Evolutionary conservation across 2,888 invertebrate species (phyloP).

Genomic region (Teinopalpus imperialis): DNA sequence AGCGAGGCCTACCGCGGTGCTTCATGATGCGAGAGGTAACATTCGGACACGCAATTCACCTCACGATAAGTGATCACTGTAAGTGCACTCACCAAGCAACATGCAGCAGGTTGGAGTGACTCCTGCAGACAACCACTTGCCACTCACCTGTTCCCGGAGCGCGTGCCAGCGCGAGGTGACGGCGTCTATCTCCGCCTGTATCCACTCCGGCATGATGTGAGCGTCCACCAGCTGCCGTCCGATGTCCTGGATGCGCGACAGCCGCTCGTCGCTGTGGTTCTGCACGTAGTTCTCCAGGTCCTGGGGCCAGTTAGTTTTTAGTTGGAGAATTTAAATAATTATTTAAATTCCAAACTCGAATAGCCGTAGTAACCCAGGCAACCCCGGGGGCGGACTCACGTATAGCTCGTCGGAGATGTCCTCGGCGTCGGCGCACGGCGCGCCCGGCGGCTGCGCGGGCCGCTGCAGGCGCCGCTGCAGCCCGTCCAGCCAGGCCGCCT

Average conservation of each 20-base stretch:
- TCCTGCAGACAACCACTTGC: no score
- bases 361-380: no score
- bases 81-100: no score
- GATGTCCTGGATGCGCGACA: slow-evolving; percentile 88
- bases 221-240: slow-evolving; percentile 88
- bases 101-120: no score
- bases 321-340: no score
- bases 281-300: slow-evolving; percentile 91
- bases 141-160: slow-evolving; percentile 85
- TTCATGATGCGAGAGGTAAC: no score
- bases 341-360: no score
- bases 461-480: slow-evolving; percentile 86
- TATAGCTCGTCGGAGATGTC: slow-evolving; percentile 95
- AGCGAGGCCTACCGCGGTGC: no score
- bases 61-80: no score
- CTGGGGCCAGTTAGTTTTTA: slow-evolving; percentile 74
- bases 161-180: slow-evolving; percentile 85
- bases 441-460: slow-evolving; percentile 85
- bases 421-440: slow-evolving; percentile 90
- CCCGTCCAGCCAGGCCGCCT: slow-evolving; percentile 89
- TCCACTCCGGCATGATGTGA: slow-evolving; percentile 87
- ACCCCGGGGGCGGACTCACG: slow-evolving; percentile 37
- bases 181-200: slow-evolving; percentile 84
- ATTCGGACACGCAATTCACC: no score
- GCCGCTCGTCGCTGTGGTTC: slow-evolving; percentile 87